Evolutionary conservation across 2,797 vertebrate species (phyloP).

Genomic region (Argentina silus): DNA sequence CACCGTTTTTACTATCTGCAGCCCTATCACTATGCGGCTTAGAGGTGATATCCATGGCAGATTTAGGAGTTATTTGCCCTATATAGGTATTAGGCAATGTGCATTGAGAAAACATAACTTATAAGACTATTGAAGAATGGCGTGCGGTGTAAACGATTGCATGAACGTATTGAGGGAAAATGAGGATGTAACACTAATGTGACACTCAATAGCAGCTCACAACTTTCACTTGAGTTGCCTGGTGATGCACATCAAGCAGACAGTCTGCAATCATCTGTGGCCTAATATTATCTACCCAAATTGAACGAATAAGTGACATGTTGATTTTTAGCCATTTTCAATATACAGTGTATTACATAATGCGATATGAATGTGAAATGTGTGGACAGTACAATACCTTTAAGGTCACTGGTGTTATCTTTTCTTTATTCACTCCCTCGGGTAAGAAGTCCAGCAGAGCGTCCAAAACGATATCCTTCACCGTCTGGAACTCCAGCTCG

Average conservation of each 20-base stretch:
- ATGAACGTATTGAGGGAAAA: background rate
- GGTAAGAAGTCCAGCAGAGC: constrained; percentile 96
- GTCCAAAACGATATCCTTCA: constrained; percentile 95
- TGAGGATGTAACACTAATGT: background rate
- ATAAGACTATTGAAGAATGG: background rate
- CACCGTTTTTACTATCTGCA: constrained; percentile 57
- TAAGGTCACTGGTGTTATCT: constrained; percentile 93
- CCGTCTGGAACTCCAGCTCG: constrained; percentile 93
- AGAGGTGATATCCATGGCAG: constrained; percentile 1
- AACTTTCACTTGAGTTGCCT: background rate
- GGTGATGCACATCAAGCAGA: background rate
- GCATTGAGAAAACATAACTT: background rate
- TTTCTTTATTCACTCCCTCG: constrained; percentile 96
- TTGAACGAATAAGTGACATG: too few species aligned
- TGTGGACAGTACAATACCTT: constrained; percentile 81
- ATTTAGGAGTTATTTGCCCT: background rate
- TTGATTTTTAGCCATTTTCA: too few species aligned
- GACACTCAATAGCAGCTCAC: background rate
- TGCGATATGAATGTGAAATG: background rate
- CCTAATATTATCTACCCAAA: too few species aligned
- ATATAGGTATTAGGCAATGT: too few species aligned
- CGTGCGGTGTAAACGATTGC: background rate
- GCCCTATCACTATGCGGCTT: constrained; percentile 30
- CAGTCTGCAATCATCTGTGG: background rate
- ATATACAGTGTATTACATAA: background rate